A percentile compares a stretch with the other conserved stretches of the same genome.
These are phyloP conservation scores for Beaufortia kweichowensis DNA, from an alignment of 2,113 vertebrate species.

Conservation along the genomic window DNA sequence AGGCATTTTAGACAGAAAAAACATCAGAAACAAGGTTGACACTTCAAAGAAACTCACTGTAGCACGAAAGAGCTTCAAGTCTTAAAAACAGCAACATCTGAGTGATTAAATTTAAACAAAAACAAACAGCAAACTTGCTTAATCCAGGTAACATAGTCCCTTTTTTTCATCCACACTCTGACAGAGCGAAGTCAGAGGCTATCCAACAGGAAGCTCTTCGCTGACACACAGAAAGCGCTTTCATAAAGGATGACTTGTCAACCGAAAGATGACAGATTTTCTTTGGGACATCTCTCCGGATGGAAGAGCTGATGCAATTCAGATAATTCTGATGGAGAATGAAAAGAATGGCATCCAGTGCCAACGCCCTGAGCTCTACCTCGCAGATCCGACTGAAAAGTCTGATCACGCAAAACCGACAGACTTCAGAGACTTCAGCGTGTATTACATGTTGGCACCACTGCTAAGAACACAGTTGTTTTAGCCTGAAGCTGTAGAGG, in stretches of 20 bases:
- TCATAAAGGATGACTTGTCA: conserved; percentile 37
- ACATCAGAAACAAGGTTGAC: too few relatives aligned
- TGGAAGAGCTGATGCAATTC: conserved; percentile 37
- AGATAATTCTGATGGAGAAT: conserved; percentile 32
- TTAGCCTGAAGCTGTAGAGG: conserved; percentile 38
- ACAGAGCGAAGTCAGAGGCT: conserved; percentile 1
- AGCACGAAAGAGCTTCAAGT: too few relatives aligned
- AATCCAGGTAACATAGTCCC: background rate
- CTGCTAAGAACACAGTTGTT: conserved; percentile 41
- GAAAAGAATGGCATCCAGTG: conserved; percentile 5
- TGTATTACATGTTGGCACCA: conserved; percentile 30
- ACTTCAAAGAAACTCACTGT: too few relatives aligned
- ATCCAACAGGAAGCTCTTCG: conserved; percentile 27
- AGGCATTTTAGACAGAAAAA: too few relatives aligned
- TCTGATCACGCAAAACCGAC: conserved; percentile 12
- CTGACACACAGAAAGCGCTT: conserved; percentile 17
- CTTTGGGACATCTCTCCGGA: conserved; percentile 28
- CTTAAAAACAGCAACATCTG: background rate
- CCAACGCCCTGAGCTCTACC: conserved; percentile 8
- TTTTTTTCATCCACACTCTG: conserved; percentile 35
- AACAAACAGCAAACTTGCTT: background rate
- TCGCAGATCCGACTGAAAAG: conserved; percentile 23
- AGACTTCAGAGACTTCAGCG: conserved; percentile 17
- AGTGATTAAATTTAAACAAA: background rate
- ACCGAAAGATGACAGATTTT: conserved; percentile 39